Evolutionary conservation across 1,140 invertebrate genomes (phyloP).

Genomic region (Temnothorax curvispinosus): DNA sequence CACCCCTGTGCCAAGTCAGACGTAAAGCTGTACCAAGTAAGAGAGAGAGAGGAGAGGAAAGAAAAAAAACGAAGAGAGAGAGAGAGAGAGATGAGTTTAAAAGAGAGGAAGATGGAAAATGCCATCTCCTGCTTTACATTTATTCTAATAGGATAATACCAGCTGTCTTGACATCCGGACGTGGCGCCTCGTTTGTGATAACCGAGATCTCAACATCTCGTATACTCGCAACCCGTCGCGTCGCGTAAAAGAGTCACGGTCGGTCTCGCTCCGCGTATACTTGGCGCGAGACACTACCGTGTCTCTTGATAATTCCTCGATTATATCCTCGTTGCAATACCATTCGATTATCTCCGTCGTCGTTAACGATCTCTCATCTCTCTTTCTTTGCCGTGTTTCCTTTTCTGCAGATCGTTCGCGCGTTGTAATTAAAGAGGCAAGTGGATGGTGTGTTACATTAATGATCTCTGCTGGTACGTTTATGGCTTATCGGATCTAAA

Average conservation of each 20-base stretch:
- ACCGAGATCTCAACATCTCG: no score
- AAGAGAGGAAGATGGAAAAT: slow-evolving; percentile 20
- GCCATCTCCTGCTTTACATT: slow-evolving; percentile 76
- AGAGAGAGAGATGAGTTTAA: not conserved
- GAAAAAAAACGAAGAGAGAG: not conserved
- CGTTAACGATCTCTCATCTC: slow-evolving; percentile 26
- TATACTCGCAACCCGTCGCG: no score
- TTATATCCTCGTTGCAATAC: slow-evolving; percentile 23
- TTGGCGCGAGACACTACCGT: no score
- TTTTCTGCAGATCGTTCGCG: not conserved
- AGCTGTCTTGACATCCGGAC: slow-evolving; percentile 63
- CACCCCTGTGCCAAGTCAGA: slow-evolving; percentile 63
- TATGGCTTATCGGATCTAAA: slow-evolving; percentile 36
- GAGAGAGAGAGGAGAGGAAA: not conserved
- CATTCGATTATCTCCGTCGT: slow-evolving; percentile 58
- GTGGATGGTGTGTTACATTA: slow-evolving; percentile 10
- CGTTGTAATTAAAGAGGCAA: slow-evolving; percentile 18
- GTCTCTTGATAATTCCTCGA: slow-evolving; percentile 28
- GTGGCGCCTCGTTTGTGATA: slow-evolving; percentile 62
- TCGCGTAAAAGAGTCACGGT: no score
- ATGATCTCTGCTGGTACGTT: slow-evolving; percentile 10
- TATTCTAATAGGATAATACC: slow-evolving; percentile 79
- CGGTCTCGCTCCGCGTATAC: no score
- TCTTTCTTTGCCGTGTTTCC: not conserved
- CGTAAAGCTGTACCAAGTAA: slow-evolving; percentile 22